A percentile compares a stretch with the other conserved stretches of the same genome.
These are phyloP conservation scores for Paramisgurnus dabryanus DNA, from an alignment of 2,113 vertebrate species.

Conservation along the genomic window DNA sequence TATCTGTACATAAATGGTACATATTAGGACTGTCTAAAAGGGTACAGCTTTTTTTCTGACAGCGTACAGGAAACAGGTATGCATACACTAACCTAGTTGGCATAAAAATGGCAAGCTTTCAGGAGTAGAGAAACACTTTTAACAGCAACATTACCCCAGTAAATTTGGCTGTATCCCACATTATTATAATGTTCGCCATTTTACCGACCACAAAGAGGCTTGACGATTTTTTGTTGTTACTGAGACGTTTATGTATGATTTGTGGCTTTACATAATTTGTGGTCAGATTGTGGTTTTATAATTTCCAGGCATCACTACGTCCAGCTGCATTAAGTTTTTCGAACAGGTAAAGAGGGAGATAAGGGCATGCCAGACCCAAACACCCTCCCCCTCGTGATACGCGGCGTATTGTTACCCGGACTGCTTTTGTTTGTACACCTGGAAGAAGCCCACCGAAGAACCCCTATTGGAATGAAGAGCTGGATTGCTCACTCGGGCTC, in stretches of 20 bases:
- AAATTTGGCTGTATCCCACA: slow-evolving; percentile 19
- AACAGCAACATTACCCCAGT: neutral
- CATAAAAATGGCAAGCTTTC: neutral
- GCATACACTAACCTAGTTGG: neutral
- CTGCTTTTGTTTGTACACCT: slow-evolving; percentile 78
- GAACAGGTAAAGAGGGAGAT: slow-evolving; percentile 61
- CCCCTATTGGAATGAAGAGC: slow-evolving; percentile 54
- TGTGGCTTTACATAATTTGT: slow-evolving; percentile 36
- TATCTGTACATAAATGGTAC: too few species aligned
- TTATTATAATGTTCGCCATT: slow-evolving; percentile 40
- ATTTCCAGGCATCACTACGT: slow-evolving; percentile 48
- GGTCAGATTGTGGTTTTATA: slow-evolving; percentile 59
- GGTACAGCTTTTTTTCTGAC: too few species aligned
- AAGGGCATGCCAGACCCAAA: neutral
- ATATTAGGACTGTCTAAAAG: too few species aligned
- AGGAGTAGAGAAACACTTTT: slow-evolving; percentile 23
- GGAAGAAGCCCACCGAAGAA: slow-evolving; percentile 60
- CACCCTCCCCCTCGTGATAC: slow-evolving; percentile 46
- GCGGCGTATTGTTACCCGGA: slow-evolving; percentile 67
- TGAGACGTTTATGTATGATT: slow-evolving; percentile 36
- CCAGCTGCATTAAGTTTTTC: slow-evolving; percentile 22
- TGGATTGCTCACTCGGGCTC: slow-evolving; percentile 16
- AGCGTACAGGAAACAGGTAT: too few species aligned
- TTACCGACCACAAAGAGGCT: slow-evolving; percentile 39
- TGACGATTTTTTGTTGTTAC: slow-evolving; percentile 32